These are phyloP conservation scores for Geodia barretti DNA, from an alignment of 37 sponge, comb jelly and placozoan genomes.

Conservation along the genomic window DNA sequence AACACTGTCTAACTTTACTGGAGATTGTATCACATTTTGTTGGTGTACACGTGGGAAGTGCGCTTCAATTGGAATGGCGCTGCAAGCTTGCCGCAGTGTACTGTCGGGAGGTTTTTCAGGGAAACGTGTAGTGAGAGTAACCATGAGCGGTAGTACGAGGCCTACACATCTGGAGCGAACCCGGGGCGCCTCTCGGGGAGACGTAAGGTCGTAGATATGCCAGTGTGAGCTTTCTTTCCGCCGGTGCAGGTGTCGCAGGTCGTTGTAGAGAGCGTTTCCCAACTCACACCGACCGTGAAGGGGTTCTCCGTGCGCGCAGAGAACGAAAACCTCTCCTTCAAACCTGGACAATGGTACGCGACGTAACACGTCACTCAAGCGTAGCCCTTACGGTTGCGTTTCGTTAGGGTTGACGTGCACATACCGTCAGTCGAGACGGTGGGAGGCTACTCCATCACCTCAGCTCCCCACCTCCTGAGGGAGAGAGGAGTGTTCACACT, in stretches of 20 bases:
- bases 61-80: no score
- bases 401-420: conserved; percentile 75
- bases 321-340: conserved; percentile 43
- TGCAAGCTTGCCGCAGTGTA: no score
- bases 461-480: conserved; percentile 53
- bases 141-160: neutral
- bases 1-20: no score
- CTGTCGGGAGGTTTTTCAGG: no score
- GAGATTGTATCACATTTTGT: no score
- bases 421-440: conserved; percentile 62
- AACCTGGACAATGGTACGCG: conserved; percentile 83
- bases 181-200: conserved; percentile 7
- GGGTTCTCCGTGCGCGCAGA: conserved; percentile 51
- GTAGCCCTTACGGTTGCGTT: no score
- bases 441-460: conserved; percentile 89
- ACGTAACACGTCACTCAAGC: neutral
- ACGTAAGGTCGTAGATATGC: neutral
- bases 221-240: neutral
- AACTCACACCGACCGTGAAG: conserved; percentile 78
- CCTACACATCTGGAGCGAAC: conserved; percentile 33
- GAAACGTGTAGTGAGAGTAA: no score
- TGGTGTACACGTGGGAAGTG: no score
- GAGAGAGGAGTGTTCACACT: conserved; percentile 39
- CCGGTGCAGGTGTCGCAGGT: conserved; percentile 43
- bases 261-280: conserved; percentile 37